Base-by-base conservation (phyloP, 2,797 vertebrate species). In the Fistularia tabacaria region DNA sequence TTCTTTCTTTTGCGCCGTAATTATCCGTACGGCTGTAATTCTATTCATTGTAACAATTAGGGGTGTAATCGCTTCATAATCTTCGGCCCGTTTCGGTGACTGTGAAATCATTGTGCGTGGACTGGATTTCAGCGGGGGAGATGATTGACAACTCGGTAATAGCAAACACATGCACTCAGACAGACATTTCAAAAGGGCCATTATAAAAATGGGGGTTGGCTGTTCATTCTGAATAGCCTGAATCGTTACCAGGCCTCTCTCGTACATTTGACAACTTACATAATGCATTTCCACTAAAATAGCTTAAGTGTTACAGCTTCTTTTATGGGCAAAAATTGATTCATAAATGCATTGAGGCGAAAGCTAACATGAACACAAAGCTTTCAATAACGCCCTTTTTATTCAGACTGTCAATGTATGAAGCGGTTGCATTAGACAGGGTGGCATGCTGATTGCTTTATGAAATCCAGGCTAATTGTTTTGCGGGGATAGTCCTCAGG, bases 231-330 rank as follows among this genome's bases (percentile, higher is more conserved):
- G 83, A 89, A 90, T 82, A 86, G 82, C 68, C 74, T 71, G 71
- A 90, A 89, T 89, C 82, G 79, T 87, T 83, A 81, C 84, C 76
- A 47, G 74, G 70, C 79, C 77, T 80, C 79, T 85, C 64, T 76
- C 73, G 59, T 67, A 82, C 85, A 82, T 86, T 82, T 85, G 84
- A 86, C 85, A 87, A 88, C 88, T 90, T 90, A 91, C 89, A 91
- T 89, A 91, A 91, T 89, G 88, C 86, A 86, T 91, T 91, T 87
- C 79, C 87, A 89, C 87, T 90, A 87, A 90, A 88, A 90, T 90
- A 90, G 86, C 87, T 86, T 86, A 88, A 89, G 87, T 88, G 87
- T 88, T 90, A 86, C 87, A 86, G 86, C 88, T 83, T 86, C 87
- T 91, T 91, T 91, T 88, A 91, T 90, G 84, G 85, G 61, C 76